Evolutionary conservation across 2,113 vertebrate genomes (phyloP), one percentile per base, ranked within the genome.

Genomic region (Aplodontia rufa): DNA sequence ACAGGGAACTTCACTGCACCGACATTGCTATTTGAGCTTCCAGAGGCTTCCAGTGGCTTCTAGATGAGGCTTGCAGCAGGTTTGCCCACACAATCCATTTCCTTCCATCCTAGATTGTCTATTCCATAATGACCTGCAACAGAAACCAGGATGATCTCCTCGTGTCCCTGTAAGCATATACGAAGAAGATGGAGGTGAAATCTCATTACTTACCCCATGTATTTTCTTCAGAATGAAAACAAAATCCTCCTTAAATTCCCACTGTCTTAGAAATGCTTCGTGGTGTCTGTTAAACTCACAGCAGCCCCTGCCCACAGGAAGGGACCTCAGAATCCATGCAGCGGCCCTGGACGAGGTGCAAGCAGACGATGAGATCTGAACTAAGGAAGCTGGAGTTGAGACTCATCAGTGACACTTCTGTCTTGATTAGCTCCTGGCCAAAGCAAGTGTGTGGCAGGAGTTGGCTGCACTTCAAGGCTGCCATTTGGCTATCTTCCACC

Each of bases 181-280:
- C 8, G 24, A 88, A 78, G 2, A 75, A 7, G 8, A 53, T 6
- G n/a, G 11, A 84, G 13, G 35, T 2, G 1, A 51, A 42, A 72
- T 72, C 11, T 45, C 4, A 49, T 47, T 78, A 71, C 37, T 75
- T 51, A 47, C 30, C 28, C 11, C 20, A 35, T 83, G 3, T 84
- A 35, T 47, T 45, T 88, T 76, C 1, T 74, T 95, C 16, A 37
- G 6, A 91, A 68, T 74, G 7, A 90, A 96, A 90, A 17, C 51
- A 42, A 76, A 79, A 82, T 30, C 8, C 17, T 83, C 71, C 35
- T 81, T 55, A 72, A 87, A 40, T 19, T 30, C 40, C 1, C 66
- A 16, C 0, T 10, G n/a, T 28, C 66, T 19, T 4, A 88, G 20
- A 60, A 1, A 66, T 53, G 28, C 4, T 35, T 2, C 32, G 7